A percentile compares a stretch with the other conserved stretches of the same genome.
Evolutionary conservation across 2,888 invertebrate species (phyloP).

Genomic region (Ophraella communa): DNA sequence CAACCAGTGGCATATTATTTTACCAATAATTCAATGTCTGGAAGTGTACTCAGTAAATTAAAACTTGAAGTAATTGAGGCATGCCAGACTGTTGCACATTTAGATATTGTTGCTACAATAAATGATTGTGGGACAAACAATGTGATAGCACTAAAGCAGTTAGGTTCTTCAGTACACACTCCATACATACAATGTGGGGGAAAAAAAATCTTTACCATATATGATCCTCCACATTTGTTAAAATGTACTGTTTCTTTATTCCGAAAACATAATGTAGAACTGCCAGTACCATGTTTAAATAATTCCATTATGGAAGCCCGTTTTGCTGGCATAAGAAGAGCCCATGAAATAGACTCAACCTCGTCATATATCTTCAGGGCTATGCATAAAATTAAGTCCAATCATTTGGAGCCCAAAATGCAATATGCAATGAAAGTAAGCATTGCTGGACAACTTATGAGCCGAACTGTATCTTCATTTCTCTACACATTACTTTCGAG

Average conservation of each 20-base stretch:
- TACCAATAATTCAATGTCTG: too few species aligned
- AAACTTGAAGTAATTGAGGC: too few species aligned
- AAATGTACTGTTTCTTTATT: neutral
- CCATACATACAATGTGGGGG: slow-evolving; percentile 9
- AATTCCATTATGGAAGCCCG: neutral
- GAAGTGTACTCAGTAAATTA: too few species aligned
- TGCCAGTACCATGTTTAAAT: neutral
- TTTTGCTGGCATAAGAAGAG: slow-evolving; percentile 1
- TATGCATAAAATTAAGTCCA: slow-evolving; percentile 9
- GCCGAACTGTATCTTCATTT: slow-evolving; percentile 3
- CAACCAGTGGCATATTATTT: too few species aligned
- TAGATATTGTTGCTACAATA: slow-evolving; percentile 8
- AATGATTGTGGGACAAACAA: slow-evolving; percentile 17
- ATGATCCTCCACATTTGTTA: neutral
- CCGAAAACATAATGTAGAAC: slow-evolving; percentile 3
- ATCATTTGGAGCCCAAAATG: slow-evolving; percentile 3
- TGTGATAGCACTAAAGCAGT: slow-evolving; percentile 9
- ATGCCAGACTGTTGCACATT: too few species aligned
- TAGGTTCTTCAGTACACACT: slow-evolving; percentile 1
- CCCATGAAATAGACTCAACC: slow-evolving; percentile 6
- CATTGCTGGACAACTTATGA: neutral
- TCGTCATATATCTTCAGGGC: slow-evolving; percentile 4
- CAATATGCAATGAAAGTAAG: neutral
- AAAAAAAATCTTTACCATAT: neutral
- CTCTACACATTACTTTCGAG: slow-evolving; percentile 9